These are phyloP conservation scores for Epizoanthus ramosus DNA, from an alignment of 92 coral and sea anemone genomes.

Conservation along the genomic window DNA sequence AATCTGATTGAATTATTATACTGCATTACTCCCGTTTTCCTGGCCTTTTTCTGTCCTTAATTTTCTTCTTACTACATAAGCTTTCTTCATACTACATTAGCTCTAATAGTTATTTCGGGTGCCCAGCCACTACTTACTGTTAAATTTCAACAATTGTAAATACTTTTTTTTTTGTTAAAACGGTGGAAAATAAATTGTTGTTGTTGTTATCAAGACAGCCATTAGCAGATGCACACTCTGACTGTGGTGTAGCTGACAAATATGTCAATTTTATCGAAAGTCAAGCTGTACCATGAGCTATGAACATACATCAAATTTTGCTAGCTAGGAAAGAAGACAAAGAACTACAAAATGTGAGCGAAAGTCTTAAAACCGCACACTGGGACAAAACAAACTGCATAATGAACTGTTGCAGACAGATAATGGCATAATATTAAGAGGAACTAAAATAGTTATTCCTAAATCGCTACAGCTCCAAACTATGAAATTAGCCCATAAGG, in stretches of 20 bases:
- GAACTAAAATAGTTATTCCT: conserved; percentile 49
- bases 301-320: conserved; percentile 40
- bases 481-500: conserved; percentile 6
- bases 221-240: conserved; percentile 6
- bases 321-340: conserved; percentile 33
- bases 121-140: no score
- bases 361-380: conserved; percentile 22
- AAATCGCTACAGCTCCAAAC: neutral
- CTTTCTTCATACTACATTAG: no score
- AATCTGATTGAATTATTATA: no score
- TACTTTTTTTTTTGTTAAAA: no score
- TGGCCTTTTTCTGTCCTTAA: no score
- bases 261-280: conserved; percentile 51
- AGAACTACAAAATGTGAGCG: conserved; percentile 34
- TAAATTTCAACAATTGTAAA: no score
- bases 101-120: no score
- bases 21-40: no score
- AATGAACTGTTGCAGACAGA: conserved; percentile 37
- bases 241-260: conserved; percentile 50
- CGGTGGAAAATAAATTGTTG: no score
- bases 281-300: conserved; percentile 35
- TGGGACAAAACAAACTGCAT: conserved; percentile 33
- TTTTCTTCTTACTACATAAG: no score
- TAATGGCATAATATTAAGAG: conserved; percentile 36
- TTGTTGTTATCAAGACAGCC: conserved; percentile 45